Evolutionary conservation across 92 coral and sea anemone genomes (phyloP), one percentile per base, ranked within the genome.

Genomic region (Galaxea fascicularis): DNA sequence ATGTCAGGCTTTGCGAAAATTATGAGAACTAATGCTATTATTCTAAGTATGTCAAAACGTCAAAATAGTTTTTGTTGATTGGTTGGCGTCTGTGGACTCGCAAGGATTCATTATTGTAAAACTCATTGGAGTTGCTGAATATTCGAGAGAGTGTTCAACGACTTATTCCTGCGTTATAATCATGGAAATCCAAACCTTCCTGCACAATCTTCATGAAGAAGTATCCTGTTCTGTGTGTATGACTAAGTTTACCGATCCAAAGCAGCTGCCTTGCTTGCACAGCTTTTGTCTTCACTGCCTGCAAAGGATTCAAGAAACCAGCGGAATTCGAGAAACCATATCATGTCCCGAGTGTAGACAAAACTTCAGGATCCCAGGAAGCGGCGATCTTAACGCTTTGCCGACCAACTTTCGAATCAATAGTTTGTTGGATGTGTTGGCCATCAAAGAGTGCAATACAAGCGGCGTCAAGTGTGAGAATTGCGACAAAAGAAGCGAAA

Each of bases 391-490:
- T 28, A 75, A 45, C 80, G 20, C 60, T 28, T 31, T 51, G 16
- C 80, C 66, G 35, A 75, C 27, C 9, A 75, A 53, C 45, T 51
- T 75, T 10, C 29, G 56, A 12, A 25, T 78, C 6, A 78, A 78
- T 31, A 26, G 83, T 25, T 20, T 78, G 35, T 41, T 57, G 14
- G 71, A 28, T 58, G 58, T 24, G 3, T 20, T 78, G 59, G 72
- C 83, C 30, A 29, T 78, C 27, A 78, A 31, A 30, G 54, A 78
- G 41, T 63, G 71, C 25, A 49, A 35, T 15, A 78, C 56, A 20
- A 26, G 31, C 26, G 57, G 46, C 28, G 83, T 78, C 28, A 78
- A 63, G 24, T 78, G 83, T 62, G 73, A 31, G 49, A 78, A 78
- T 51, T 78, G 83, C 71, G 83, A 58, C 71, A 49, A 66, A 46